Evolutionary conservation across 2,113 vertebrate species (phyloP).

Genomic region (Gymnarchus niloticus): DNA sequence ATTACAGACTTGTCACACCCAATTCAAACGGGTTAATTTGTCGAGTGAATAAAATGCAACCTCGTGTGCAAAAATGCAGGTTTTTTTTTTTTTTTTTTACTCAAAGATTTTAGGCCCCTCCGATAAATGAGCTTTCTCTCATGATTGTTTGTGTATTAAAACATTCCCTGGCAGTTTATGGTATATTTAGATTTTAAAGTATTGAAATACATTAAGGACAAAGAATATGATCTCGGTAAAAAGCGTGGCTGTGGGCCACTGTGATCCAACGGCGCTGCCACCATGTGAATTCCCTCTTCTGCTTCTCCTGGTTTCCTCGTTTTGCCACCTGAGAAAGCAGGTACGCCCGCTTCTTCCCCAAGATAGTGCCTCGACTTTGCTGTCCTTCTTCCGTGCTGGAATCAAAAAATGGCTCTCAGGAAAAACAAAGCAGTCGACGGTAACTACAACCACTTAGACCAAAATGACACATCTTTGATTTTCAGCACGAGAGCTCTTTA

Average conservation of each 20-base stretch:
- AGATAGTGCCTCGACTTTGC: background rate
- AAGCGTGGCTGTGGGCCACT: background rate
- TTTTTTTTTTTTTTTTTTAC: too few relatives aligned
- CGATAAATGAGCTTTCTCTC: background rate
- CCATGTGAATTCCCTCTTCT: background rate
- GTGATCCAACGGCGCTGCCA: background rate
- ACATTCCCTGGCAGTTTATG: background rate
- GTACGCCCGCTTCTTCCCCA: background rate
- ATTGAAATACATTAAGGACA: background rate
- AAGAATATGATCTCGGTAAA: background rate
- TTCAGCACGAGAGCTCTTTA: conserved; percentile 50
- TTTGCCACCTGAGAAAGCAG: conserved; percentile 8
- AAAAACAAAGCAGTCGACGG: conserved; percentile 48
- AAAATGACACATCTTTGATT: conserved; percentile 62
- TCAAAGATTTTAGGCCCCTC: background rate
- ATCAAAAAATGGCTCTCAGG: conserved; percentile 16
- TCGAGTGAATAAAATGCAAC: background rate
- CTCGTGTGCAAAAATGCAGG: background rate
- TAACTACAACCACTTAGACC: conserved; percentile 51
- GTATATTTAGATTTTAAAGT: background rate
- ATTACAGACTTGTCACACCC: conserved; percentile 15
- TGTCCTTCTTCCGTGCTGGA: background rate
- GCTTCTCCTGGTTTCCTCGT: too few relatives aligned
- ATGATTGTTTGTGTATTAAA: background rate
- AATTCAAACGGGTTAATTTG: conserved; percentile 1